These are phyloP conservation scores for Uromys caudimaculatus DNA, from an alignment of 2,797 vertebrate species.

Conservation along the genomic window DNA sequence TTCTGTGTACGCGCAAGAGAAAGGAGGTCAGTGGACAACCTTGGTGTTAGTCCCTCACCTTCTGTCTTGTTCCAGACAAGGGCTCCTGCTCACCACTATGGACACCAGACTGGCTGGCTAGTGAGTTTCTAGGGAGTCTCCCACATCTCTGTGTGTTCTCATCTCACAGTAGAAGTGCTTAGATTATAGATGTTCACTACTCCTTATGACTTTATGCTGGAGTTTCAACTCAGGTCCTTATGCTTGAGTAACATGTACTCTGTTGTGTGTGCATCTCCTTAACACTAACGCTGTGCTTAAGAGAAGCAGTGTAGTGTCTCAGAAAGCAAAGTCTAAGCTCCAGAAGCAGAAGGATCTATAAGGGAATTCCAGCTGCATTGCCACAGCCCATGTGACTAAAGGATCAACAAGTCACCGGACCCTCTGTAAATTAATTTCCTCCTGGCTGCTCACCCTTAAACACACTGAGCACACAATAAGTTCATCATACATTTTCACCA, in stretches of 20 bases:
- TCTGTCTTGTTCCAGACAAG: not conserved
- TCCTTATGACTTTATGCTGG: not conserved
- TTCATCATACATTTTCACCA: accelerated
- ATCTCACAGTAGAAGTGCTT: not conserved
- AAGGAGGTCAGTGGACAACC: not conserved
- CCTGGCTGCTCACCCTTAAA: not conserved
- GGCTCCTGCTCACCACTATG: not conserved
- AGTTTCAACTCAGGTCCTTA: not conserved
- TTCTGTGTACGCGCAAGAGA: not conserved
- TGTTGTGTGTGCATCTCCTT: not conserved
- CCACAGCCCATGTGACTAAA: not conserved
- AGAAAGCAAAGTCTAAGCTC: not conserved
- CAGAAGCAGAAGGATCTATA: not conserved
- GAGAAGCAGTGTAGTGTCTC: not conserved
- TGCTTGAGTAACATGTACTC: too few relatives aligned
- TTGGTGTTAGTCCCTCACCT: not conserved
- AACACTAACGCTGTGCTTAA: not conserved
- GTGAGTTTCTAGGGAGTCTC: not conserved
- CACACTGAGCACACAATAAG: not conserved
- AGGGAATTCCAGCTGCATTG: not conserved
- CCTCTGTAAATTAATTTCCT: not conserved
- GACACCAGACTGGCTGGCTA: not conserved
- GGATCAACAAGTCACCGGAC: not conserved
- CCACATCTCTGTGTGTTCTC: not conserved
- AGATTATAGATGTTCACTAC: not conserved